A percentile compares a stretch with the other conserved stretches of the same genome.
Evolutionary conservation across 2,113 vertebrate genomes (phyloP).

Genomic region (Myodes glareolus): DNA sequence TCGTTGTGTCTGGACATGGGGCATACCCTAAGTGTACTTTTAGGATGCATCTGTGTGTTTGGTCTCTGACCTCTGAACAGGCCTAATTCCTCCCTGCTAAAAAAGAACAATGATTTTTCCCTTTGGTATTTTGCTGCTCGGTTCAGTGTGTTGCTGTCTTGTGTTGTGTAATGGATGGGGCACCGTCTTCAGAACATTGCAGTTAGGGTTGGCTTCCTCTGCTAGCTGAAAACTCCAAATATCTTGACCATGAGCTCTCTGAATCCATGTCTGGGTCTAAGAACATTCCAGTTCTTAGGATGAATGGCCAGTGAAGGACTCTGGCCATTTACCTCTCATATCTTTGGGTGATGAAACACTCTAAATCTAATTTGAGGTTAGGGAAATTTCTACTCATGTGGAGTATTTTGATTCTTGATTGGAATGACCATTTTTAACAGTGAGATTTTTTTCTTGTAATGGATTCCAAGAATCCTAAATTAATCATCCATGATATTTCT

Average conservation of each 20-base stretch:
- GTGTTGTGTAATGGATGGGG: too few relatives aligned
- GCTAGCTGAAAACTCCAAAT: neutral
- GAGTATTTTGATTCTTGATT: constrained; percentile 18
- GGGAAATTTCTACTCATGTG: neutral
- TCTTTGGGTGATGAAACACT: neutral
- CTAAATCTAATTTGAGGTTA: constrained; percentile 7
- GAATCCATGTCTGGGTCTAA: neutral
- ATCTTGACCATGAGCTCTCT: neutral
- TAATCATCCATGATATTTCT: neutral
- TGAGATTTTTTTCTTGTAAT: neutral
- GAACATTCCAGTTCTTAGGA: neutral
- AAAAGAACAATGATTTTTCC: too few relatives aligned
- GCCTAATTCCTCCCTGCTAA: too few relatives aligned
- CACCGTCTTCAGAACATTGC: neutral
- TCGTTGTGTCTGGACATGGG: too few relatives aligned
- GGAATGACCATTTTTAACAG: constrained; percentile 42
- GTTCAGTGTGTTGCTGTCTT: too few relatives aligned
- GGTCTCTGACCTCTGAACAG: too few relatives aligned
- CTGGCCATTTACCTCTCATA: neutral
- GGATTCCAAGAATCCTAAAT: constrained; percentile 35
- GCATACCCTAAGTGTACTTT: too few relatives aligned
- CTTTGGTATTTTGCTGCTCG: too few relatives aligned
- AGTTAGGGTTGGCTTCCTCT: neutral
- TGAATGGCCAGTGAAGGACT: neutral
- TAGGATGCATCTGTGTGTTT: too few relatives aligned